Percentiles rank a stretch among this genome's conserved stretches.
Conservation (phyloP, 2,113 vertebrate species). For the Corvus cornix region DNA sequence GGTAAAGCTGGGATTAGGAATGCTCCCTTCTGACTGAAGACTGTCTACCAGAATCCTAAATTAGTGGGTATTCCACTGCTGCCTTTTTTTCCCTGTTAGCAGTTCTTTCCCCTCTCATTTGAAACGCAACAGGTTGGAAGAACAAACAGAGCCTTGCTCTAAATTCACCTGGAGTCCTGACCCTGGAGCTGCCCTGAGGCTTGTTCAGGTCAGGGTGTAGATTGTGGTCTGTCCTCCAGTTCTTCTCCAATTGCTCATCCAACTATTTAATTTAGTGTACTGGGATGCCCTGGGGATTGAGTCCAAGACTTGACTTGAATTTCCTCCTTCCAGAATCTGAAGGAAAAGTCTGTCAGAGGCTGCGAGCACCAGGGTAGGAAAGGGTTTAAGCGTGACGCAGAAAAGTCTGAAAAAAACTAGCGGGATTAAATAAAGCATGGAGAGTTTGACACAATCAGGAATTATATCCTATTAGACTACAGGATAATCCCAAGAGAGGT, state of each 20-base stretch:
- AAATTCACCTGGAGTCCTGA: neutral
- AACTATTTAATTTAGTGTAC: neutral
- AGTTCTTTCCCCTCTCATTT: neutral
- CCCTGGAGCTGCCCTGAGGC: neutral
- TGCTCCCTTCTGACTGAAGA: neutral
- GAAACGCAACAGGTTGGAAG: neutral
- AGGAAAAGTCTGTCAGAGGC: neutral
- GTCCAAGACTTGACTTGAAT: neutral
- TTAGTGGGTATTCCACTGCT: neutral
- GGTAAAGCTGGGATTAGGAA: neutral
- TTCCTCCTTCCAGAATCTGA: neutral
- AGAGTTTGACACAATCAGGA: neutral
- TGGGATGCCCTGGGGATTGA: neutral
- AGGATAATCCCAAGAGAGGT: constrained; percentile 44
- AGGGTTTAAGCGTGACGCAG: neutral
- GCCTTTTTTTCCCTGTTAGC: neutral
- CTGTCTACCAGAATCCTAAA: neutral
- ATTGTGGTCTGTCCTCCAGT: neutral
- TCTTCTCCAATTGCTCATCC: neutral
- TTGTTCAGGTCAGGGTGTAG: neutral
- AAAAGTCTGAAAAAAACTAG: neutral
- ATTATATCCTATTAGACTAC: constrained; percentile 32
- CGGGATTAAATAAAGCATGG: constrained; percentile 15
- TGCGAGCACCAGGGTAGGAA: neutral
- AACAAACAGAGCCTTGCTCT: neutral